Evolutionary conservation across 2,113 vertebrate genomes (phyloP).

Genomic region (Corvus cornix): DNA sequence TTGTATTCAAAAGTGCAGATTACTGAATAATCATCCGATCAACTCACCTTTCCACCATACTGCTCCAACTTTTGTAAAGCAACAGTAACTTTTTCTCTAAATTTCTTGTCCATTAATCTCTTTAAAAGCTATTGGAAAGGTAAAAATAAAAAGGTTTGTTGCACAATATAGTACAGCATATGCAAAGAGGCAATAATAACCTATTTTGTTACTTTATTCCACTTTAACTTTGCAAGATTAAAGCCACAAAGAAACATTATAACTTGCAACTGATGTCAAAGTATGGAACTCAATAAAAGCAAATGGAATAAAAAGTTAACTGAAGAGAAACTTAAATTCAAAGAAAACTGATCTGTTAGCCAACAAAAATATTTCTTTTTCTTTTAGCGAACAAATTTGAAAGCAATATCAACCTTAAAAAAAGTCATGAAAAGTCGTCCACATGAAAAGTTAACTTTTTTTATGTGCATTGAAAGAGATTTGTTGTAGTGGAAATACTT

Average conservation of each 20-base stretch:
- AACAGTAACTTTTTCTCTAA: constrained; percentile 74
- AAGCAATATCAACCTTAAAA: neutral
- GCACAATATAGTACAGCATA: neutral
- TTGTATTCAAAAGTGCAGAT: neutral
- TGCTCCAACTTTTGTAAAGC: constrained; percentile 79
- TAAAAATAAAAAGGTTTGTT: neutral
- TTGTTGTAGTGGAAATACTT: neutral
- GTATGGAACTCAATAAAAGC: neutral
- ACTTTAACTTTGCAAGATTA: neutral
- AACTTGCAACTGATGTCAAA: neutral
- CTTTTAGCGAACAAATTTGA: neutral
- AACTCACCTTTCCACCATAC: constrained; percentile 76
- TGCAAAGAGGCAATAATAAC: neutral
- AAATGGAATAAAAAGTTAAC: neutral
- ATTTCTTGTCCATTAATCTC: constrained; percentile 78
- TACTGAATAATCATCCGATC: neutral
- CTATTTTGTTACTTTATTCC: neutral
- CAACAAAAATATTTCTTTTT: neutral
- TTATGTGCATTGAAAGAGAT: neutral
- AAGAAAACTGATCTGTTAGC: neutral
- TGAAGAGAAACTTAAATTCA: neutral
- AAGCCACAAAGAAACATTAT: neutral
- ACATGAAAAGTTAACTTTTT: neutral
- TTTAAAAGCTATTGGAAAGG: constrained; percentile 75
- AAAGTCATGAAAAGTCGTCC: neutral